Percentiles rank a stretch among this genome's conserved stretches.
Evolutionary conservation across 2,888 invertebrate genomes (phyloP).

Genomic region (Drosophila peninsularis): DNA sequence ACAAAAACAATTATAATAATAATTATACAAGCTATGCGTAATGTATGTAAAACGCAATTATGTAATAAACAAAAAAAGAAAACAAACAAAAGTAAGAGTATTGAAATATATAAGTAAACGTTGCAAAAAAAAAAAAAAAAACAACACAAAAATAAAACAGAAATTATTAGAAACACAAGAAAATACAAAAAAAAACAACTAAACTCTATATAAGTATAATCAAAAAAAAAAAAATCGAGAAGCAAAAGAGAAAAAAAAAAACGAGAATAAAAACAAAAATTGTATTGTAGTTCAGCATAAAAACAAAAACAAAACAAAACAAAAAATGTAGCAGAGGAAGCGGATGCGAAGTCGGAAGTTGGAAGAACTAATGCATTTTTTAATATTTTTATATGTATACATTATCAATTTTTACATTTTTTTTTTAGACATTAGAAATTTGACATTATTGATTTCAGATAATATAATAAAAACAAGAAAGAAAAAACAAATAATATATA

Average conservation of each 20-base stretch:
- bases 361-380: constrained; percentile 82
- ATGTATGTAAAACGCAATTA: constrained; percentile 54
- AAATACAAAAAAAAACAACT: constrained; percentile 3
- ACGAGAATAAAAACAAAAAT: constrained; percentile 62
- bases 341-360: not conserved
- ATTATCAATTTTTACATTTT: constrained; percentile 84
- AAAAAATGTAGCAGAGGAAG: constrained; percentile 45
- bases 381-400: constrained; percentile 84
- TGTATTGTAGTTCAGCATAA: constrained; percentile 79
- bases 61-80: constrained; percentile 43
- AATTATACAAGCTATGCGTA: constrained; percentile 34
- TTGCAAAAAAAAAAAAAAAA: constrained; percentile 24
- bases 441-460: constrained; percentile 84
- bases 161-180: constrained; percentile 16
- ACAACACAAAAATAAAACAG: constrained; percentile 23
- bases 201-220: constrained; percentile 56
- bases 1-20: constrained; percentile 5
- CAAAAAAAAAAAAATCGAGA: constrained; percentile 51
- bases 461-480: constrained; percentile 77
- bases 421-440: constrained; percentile 82
- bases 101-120: constrained; percentile 67
- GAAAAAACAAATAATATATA: constrained; percentile 29
- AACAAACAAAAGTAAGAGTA: constrained; percentile 49
- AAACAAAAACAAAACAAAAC: constrained; percentile 31
- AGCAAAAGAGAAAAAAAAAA: constrained; percentile 40